These are phyloP conservation scores for Taurulus bubalis DNA, from an alignment of 2,113 vertebrate species.

Conservation along the genomic window DNA sequence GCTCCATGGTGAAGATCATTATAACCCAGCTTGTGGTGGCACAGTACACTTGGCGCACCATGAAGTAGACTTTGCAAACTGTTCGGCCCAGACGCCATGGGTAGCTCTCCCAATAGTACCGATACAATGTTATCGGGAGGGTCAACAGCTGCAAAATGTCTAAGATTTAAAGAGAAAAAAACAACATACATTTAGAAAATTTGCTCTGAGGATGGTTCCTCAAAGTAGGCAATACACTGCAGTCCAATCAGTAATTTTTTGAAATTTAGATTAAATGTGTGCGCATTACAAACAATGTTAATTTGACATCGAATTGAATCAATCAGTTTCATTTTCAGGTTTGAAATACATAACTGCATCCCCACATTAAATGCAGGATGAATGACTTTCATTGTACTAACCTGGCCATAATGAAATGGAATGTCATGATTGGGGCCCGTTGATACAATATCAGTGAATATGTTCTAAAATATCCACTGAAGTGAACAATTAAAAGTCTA, in stretches of 20 bases:
- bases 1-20: constrained; percentile 81
- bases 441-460: neutral
- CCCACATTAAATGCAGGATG: neutral
- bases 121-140: constrained; percentile 83
- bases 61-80: constrained; percentile 84
- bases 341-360: neutral
- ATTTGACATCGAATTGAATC: neutral
- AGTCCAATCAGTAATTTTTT: neutral
- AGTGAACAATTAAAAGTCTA: neutral
- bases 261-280: neutral
- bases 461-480: neutral
- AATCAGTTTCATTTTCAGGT: neutral
- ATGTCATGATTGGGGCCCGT: neutral
- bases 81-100: constrained; percentile 81
- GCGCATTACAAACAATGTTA: neutral
- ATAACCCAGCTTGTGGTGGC: constrained; percentile 86
- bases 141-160: constrained; percentile 83
- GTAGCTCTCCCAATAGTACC: constrained; percentile 87
- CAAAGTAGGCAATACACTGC: neutral
- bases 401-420: neutral
- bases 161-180: constrained; percentile 15
- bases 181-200: neutral
- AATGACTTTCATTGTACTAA: neutral
- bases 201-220: neutral
- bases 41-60: constrained; percentile 84